Percentiles rank a stretch among this genome's conserved stretches.
These are phyloP conservation scores for Prunella fulvescens DNA, from an alignment of 2,113 vertebrate species.

Conservation along the genomic window DNA sequence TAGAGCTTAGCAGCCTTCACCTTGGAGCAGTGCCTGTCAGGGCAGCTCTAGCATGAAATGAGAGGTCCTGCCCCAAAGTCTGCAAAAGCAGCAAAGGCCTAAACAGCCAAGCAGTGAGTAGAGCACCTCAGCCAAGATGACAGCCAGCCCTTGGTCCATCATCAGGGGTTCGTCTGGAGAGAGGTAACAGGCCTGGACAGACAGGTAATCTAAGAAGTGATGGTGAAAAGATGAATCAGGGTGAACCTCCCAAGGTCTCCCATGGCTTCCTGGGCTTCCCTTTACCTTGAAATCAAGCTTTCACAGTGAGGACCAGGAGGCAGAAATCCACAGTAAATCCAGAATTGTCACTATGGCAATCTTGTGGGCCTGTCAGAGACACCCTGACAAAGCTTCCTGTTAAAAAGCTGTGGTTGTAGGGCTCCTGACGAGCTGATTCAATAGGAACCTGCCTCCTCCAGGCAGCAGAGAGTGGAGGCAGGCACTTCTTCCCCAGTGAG, in stretches of 20 bases:
- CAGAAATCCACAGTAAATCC: not conserved
- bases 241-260: not conserved
- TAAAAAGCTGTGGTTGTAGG: not conserved
- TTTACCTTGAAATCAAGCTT: not conserved
- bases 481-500: not conserved
- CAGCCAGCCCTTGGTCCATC: not conserved
- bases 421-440: not conserved
- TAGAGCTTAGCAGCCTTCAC: not conserved
- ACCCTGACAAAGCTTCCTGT: not conserved
- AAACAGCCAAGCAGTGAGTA: accelerated
- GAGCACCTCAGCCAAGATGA: not conserved
- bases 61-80: not conserved
- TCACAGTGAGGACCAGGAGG: not conserved
- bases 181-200: not conserved
- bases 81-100: not conserved
- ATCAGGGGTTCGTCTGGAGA: not conserved
- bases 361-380: not conserved
- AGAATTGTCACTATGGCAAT: not conserved
- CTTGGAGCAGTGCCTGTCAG: not conserved
- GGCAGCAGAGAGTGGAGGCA: not conserved
- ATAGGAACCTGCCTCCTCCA: not conserved
- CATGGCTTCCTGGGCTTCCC: not conserved
- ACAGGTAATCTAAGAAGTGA: not conserved
- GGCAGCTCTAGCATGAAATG: not conserved
- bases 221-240: not conserved